A percentile compares a stretch with the other conserved stretches of the same genome.
phyloP scores from a whole-genome alignment of 2,113 vertebrate species.

The Barnardius zonarius region DNA sequence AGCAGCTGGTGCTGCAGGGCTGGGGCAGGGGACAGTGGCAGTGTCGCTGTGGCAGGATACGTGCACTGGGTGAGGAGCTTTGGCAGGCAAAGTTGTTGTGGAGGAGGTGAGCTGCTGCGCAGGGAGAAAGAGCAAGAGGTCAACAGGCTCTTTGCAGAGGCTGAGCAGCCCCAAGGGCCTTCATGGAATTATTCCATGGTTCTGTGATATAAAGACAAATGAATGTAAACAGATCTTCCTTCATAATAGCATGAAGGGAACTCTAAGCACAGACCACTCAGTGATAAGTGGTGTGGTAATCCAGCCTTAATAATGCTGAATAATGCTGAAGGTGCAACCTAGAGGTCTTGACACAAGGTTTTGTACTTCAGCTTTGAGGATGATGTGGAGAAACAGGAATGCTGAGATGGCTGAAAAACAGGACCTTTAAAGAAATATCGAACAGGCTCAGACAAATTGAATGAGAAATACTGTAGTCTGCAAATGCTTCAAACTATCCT shows the following conservation, averaged over 20 bases:
- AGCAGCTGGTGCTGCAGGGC: not conserved
- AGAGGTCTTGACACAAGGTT: not conserved
- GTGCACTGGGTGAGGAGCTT: not conserved
- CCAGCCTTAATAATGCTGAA: not conserved
- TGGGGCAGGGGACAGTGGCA: accelerated
- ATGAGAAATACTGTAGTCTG: not conserved
- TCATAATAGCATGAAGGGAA: not conserved
- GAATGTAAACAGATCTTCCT: not conserved
- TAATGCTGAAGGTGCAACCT: not conserved
- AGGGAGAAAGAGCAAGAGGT: not conserved
- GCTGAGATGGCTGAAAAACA: not conserved
- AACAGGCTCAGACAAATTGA: not conserved
- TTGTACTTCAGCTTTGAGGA: not conserved
- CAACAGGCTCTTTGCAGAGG: not conserved
- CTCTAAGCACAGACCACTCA: not conserved
- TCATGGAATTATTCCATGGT: not conserved
- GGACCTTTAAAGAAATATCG: not conserved
- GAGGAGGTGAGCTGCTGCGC: not conserved
- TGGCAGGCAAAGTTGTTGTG: not conserved
- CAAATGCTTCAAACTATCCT: not conserved
- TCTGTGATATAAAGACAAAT: not conserved
- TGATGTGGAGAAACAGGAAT: not conserved
- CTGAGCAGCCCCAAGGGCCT: not conserved
- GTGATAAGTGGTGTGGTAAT: not conserved
- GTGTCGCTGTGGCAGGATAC: not conserved